These are phyloP conservation scores for Drosophila gaucha DNA, from an alignment of 2,888 invertebrate genomes.

Conservation along the genomic window DNA sequence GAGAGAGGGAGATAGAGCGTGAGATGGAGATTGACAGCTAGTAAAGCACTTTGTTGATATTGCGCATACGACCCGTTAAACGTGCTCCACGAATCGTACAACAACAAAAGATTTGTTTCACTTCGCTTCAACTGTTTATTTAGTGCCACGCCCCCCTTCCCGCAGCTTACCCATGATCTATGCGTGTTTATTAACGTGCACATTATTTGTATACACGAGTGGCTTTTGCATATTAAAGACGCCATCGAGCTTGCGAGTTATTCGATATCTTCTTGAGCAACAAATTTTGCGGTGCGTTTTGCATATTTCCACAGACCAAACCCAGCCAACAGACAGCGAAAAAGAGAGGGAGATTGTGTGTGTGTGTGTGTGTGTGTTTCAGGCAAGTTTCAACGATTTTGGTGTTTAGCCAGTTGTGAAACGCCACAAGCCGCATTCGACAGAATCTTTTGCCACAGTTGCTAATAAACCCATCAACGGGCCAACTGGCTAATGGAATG, in stretches of 20 bases:
- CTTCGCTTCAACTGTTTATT: conserved; percentile 30
- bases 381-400: conserved; percentile 17
- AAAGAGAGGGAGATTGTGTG: no score
- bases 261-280: conserved; percentile 23
- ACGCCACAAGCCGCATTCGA: conserved; percentile 25
- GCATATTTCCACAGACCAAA: conserved; percentile 35
- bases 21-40: conserved; percentile 2
- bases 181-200: conserved; percentile 54
- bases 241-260: conserved; percentile 8
- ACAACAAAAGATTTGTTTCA: conserved; percentile 50
- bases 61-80: conserved; percentile 50
- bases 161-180: conserved; percentile 24
- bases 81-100: background rate
- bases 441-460: conserved; percentile 19
- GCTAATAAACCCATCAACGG: conserved; percentile 50
- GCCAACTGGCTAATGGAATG: background rate
- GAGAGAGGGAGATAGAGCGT: background rate
- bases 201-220: conserved; percentile 64
- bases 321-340: no score
- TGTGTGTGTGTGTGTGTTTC: background rate
- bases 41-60: conserved; percentile 21
- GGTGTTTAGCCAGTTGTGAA: conserved; percentile 42
- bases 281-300: conserved; percentile 28
- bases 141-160: background rate
- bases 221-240: conserved; percentile 57